phyloP scores from a whole-genome alignment of 2,113 vertebrate genomes.

The Syrmaticus mikado region DNA sequence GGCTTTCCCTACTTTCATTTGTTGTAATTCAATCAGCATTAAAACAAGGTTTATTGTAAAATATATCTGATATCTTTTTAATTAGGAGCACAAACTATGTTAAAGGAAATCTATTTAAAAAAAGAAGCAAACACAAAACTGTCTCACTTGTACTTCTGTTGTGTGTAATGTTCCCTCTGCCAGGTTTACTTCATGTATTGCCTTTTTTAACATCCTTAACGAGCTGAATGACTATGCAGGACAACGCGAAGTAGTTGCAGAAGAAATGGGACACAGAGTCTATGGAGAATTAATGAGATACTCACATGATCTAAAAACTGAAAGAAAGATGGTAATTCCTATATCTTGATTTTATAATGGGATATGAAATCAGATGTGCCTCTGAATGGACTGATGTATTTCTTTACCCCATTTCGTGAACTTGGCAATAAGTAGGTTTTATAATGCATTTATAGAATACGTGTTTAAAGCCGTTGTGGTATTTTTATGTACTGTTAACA shows the following conservation, averaged over 20 bases:
- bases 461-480: background rate
- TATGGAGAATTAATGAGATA: constrained; percentile 97
- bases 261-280: constrained; percentile 96
- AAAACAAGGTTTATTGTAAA: constrained; percentile 36
- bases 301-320: constrained; percentile 92
- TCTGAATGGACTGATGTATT: background rate
- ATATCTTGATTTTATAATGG: background rate
- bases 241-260: constrained; percentile 97
- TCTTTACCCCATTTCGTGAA: background rate
- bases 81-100: background rate
- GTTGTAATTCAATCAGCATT: constrained; percentile 7
- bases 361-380: background rate
- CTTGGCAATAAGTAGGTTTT: background rate
- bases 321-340: constrained; percentile 93
- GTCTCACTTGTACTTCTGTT: constrained; percentile 18
- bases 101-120: background rate
- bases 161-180: constrained; percentile 30
- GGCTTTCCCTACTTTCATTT: constrained; percentile 51
- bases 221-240: constrained; percentile 97
- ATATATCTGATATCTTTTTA: background rate
- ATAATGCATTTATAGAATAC: background rate
- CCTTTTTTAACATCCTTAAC: constrained; percentile 95
- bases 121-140: background rate
- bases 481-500: background rate
- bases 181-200: constrained; percentile 95